phyloP scores from a whole-genome alignment of 2,797 vertebrate genomes.

The Anabas testudineus region DNA sequence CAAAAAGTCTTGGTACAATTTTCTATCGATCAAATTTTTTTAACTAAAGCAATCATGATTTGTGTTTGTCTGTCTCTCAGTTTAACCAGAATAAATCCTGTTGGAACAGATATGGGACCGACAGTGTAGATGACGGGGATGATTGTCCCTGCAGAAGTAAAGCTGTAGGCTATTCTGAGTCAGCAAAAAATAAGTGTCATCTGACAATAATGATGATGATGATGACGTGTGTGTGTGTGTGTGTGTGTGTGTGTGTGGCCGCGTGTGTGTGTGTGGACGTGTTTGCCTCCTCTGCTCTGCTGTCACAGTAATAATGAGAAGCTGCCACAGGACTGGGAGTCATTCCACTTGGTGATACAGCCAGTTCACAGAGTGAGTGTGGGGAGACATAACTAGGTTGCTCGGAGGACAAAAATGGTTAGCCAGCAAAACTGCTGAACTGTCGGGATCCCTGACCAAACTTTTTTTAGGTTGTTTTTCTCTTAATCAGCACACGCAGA shows the following conservation, averaged over 20 bases:
- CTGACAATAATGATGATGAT: background rate
- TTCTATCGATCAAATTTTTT: background rate
- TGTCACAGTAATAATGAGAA: conserved; percentile 68
- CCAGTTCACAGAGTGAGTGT: conserved; percentile 37
- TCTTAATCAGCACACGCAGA: conserved; percentile 34
- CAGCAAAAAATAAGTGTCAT: conserved; percentile 7
- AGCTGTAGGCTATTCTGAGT: conserved; percentile 32
- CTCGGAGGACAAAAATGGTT: conserved; percentile 38
- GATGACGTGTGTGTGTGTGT: conserved; percentile 21
- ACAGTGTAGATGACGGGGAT: conserved; percentile 16
- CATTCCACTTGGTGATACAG: conserved; percentile 58
- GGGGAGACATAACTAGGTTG: conserved; percentile 49
- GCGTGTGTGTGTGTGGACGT: conserved; percentile 15
- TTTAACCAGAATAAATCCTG: background rate
- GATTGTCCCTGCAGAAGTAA: conserved; percentile 11
- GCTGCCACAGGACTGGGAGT: conserved; percentile 59
- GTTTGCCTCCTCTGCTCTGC: conserved; percentile 36
- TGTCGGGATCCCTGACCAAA: conserved; percentile 33
- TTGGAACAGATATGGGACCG: conserved; percentile 11
- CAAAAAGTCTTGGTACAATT: background rate
- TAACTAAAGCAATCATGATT: background rate
- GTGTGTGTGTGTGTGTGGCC: conserved; percentile 7
- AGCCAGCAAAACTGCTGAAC: conserved; percentile 42
- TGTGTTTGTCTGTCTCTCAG: background rate
- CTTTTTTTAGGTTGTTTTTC: conserved; percentile 22